These are phyloP conservation scores for Microctonus aethiopoides DNA, from an alignment of 2,888 invertebrate species.

Conservation along the genomic window DNA sequence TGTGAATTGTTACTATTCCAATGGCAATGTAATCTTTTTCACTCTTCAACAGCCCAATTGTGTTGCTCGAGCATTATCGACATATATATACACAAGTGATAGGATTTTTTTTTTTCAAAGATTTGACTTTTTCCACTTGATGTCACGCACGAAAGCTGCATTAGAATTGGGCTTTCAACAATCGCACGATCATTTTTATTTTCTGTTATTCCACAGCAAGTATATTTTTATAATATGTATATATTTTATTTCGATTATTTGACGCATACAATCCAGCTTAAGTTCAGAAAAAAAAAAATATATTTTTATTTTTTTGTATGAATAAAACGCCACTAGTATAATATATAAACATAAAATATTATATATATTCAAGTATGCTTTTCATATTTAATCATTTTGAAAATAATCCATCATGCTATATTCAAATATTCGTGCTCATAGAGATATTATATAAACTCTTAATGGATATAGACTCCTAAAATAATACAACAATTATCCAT, in stretches of 20 bases:
- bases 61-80: background rate
- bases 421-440: background rate
- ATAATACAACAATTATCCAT: background rate
- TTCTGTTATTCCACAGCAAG: background rate
- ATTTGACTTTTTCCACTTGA: background rate
- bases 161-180: background rate
- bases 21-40: constrained; percentile 1
- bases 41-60: background rate
- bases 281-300: background rate
- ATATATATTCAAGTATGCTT: background rate
- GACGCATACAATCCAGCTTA: background rate
- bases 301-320: background rate
- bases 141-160: background rate
- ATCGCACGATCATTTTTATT: background rate
- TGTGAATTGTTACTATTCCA: background rate
- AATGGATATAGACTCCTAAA: background rate
- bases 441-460: background rate
- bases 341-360: background rate
- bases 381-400: background rate
- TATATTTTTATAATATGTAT: constrained; percentile 2
- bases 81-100: background rate
- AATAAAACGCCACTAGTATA: background rate
- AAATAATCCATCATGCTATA: background rate
- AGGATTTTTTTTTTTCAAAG: constrained; percentile 1
- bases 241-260: background rate